A percentile compares a stretch with the other conserved stretches of the same genome.
These are phyloP conservation scores for Nemotelus pantherinus DNA, from an alignment of 2,888 invertebrate species.

Conservation along the genomic window DNA sequence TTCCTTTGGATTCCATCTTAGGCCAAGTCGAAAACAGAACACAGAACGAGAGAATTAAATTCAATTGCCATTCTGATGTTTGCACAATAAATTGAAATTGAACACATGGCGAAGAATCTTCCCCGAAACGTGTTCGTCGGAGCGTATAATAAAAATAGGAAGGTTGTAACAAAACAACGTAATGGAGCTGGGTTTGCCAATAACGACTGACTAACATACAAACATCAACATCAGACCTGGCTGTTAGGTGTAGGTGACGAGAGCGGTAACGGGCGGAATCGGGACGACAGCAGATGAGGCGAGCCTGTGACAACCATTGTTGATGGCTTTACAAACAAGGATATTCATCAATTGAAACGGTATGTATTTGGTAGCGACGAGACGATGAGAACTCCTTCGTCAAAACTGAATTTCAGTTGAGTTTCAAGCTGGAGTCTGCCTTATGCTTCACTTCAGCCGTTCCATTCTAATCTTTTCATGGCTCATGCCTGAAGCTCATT, in stretches of 20 bases:
- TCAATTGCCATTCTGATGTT: conserved; percentile 35
- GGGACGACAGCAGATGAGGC: neutral
- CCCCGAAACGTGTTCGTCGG: conserved; percentile 18
- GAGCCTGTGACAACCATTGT: conserved; percentile 25
- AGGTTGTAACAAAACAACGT: conserved; percentile 26
- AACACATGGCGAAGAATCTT: conserved; percentile 36
- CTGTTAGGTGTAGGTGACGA: neutral
- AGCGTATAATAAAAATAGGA: conserved; percentile 36
- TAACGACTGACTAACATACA: neutral
- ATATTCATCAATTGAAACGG: conserved; percentile 4
- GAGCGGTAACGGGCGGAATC: neutral
- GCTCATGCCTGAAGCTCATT: too few relatives aligned
- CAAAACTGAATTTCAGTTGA: too few relatives aligned
- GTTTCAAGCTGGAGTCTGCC: too few relatives aligned
- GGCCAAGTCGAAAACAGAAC: conserved; percentile 12
- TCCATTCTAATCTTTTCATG: too few relatives aligned
- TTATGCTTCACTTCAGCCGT: too few relatives aligned
- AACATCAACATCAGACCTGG: neutral
- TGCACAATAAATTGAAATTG: conserved; percentile 43
- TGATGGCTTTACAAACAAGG: conserved; percentile 29
- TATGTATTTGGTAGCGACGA: neutral
- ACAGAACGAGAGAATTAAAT: conserved; percentile 2
- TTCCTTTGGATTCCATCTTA: conserved; percentile 31
- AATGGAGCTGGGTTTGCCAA: conserved; percentile 14
- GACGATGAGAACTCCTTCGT: too few relatives aligned